These are phyloP conservation scores for Marcusenius ussheri DNA, from an alignment of 2,113 vertebrate genomes.

Conservation along the genomic window DNA sequence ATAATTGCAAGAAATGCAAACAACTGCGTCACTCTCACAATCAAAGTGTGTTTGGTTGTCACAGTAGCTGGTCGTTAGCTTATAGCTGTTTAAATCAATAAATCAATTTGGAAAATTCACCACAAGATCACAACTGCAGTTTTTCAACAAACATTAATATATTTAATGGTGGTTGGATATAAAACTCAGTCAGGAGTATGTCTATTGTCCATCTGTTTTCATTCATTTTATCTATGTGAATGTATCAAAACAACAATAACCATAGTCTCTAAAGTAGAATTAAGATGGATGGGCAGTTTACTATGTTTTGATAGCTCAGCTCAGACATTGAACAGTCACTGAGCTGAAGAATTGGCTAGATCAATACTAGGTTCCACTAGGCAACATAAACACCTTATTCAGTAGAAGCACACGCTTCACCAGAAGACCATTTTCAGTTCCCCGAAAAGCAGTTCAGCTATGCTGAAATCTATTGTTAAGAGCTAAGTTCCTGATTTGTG, in stretches of 20 bases:
- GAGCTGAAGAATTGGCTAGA: not conserved
- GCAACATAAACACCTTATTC: not conserved
- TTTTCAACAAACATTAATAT: not conserved
- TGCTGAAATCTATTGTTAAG: not conserved
- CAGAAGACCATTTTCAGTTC: not conserved
- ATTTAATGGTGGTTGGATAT: not conserved
- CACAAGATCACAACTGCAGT: not conserved
- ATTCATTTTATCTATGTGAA: not conserved
- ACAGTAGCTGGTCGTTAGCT: not conserved
- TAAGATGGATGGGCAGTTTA: not conserved
- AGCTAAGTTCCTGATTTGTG: not conserved
- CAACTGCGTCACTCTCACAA: not conserved
- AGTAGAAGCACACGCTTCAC: not conserved
- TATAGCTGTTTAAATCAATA: not conserved
- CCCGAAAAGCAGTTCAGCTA: not conserved
- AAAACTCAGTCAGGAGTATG: not conserved
- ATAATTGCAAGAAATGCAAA: not conserved
- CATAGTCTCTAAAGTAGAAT: not conserved
- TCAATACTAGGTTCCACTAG: not conserved
- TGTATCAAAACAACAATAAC: not conserved
- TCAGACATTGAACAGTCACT: not conserved
- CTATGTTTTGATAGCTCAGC: not conserved
- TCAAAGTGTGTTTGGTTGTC: not conserved
- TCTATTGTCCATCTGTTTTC: not conserved
- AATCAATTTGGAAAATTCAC: not conserved